These are phyloP conservation scores for Brachyopa scutellaris DNA, from an alignment of 2,888 invertebrate genomes.

Conservation along the genomic window DNA sequence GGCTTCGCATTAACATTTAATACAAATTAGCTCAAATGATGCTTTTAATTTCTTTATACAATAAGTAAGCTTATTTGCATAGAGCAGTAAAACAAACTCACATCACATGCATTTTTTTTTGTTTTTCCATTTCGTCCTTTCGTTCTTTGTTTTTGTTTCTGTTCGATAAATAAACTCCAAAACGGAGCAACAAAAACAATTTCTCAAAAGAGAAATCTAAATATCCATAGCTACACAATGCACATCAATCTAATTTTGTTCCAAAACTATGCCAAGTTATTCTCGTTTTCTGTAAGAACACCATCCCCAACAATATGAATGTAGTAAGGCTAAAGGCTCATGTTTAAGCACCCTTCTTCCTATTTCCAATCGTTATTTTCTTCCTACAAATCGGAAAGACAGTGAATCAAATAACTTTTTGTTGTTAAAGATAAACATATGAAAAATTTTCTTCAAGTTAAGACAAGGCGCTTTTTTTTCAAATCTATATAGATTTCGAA, in stretches of 20 bases:
- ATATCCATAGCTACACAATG: slow-evolving; percentile 18
- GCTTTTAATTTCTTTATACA: slow-evolving; percentile 18
- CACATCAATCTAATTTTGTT: slow-evolving; percentile 54
- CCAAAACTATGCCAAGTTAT: slow-evolving; percentile 62
- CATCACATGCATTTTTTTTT: not conserved
- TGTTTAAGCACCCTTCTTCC: slow-evolving; percentile 7
- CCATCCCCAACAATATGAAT: slow-evolving; percentile 6
- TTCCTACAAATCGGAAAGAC: slow-evolving; percentile 11
- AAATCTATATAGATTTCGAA: no score
- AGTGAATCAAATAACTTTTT: no score
- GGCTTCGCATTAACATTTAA: no score
- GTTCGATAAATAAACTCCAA: not conserved
- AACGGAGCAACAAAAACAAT: not conserved
- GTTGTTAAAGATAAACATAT: no score
- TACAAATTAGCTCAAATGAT: not conserved
- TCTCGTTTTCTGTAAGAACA: slow-evolving; percentile 40
- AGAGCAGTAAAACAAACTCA: not conserved
- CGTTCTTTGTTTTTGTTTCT: not conserved
- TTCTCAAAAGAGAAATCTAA: not conserved
- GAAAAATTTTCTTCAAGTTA: no score
- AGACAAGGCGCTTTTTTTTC: no score
- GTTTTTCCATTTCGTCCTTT: not conserved
- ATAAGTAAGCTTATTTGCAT: slow-evolving; percentile 4
- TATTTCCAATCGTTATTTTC: slow-evolving; percentile 18
- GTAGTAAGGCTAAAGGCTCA: no score